These are phyloP conservation scores for Synanthedon andrenaeformis DNA, from an alignment of 2,888 invertebrate species.

Conservation along the genomic window DNA sequence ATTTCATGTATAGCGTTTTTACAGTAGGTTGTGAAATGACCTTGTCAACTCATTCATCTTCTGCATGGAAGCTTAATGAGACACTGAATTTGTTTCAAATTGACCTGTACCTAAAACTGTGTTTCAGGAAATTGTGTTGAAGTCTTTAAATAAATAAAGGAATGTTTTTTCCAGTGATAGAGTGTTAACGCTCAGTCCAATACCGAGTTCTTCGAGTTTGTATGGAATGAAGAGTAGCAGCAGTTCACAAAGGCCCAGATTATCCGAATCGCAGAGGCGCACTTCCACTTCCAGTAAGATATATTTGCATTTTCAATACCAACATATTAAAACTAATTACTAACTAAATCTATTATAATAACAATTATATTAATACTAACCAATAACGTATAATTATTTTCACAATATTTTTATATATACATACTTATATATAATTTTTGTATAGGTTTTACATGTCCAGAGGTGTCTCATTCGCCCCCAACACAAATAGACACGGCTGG, in stretches of 20 bases:
- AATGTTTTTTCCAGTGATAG: conserved; percentile 69
- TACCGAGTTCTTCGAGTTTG: conserved; percentile 85
- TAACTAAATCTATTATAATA: no score
- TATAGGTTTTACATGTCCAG: conserved; percentile 63
- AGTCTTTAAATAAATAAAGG: no score
- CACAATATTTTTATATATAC: no score
- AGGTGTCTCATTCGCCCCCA: conserved; percentile 69
- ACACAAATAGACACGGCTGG: conserved; percentile 83
- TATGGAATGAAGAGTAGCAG: conserved; percentile 61
- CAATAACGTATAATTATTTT: no score
- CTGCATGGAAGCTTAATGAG: no score
- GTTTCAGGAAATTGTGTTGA: no score
- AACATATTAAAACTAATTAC: neutral
- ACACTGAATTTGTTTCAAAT: no score
- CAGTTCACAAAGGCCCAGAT: conserved; percentile 46
- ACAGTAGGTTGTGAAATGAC: neutral
- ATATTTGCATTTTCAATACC: neutral
- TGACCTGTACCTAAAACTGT: no score
- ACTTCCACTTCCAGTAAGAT: conserved; percentile 70
- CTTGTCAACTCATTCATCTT: neutral
- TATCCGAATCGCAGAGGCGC: conserved; percentile 63
- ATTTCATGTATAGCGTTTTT: conserved; percentile 2
- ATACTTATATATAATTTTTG: neutral
- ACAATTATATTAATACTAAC: no score
- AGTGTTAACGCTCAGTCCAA: conserved; percentile 85